Conservation (phyloP, 2,888 invertebrate genomes). For the Phasia obesa region DNA sequence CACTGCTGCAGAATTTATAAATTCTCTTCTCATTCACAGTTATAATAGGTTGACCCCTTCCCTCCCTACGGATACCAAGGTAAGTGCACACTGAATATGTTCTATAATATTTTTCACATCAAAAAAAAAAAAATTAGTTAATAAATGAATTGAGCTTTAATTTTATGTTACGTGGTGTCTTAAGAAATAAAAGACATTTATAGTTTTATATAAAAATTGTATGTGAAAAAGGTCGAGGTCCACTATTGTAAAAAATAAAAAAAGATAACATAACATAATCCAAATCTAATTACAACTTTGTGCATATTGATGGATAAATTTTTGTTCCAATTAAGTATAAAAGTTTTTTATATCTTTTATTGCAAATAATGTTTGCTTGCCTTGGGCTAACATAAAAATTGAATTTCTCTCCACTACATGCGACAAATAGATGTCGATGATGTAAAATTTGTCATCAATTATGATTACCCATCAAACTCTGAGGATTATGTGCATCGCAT, state of each 20-base stretch:
- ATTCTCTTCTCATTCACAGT: constrained; percentile 58
- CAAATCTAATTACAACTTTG: constrained; percentile 72
- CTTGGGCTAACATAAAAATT: constrained; percentile 67
- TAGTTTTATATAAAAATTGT: constrained; percentile 73
- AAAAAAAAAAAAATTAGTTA: constrained; percentile 35
- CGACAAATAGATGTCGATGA: constrained; percentile 95
- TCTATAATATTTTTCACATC: constrained; percentile 33
- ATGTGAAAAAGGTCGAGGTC: constrained; percentile 81
- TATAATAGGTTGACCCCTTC: constrained; percentile 47
- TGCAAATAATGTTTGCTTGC: constrained; percentile 54
- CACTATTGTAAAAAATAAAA: constrained; percentile 77
- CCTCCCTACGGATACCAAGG: constrained; percentile 29
- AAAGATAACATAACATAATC: constrained; percentile 29
- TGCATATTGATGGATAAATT: constrained; percentile 81
- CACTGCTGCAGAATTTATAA: constrained; percentile 42
- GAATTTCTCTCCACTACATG: constrained; percentile 66
- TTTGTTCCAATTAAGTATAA: constrained; percentile 79
- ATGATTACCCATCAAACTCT: constrained; percentile 98
- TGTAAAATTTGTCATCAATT: constrained; percentile 99
- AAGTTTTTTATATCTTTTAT: constrained; percentile 63
- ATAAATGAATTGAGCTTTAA: constrained; percentile 70
- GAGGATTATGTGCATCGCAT: constrained; percentile 98
- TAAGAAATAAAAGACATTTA: constrained; percentile 54
- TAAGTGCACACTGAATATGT: constrained; percentile 51
- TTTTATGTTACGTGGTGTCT: constrained; percentile 66